Base-by-base conservation (phyloP, 2,797 vertebrate species). In the Lacerta bilineata region DNA sequence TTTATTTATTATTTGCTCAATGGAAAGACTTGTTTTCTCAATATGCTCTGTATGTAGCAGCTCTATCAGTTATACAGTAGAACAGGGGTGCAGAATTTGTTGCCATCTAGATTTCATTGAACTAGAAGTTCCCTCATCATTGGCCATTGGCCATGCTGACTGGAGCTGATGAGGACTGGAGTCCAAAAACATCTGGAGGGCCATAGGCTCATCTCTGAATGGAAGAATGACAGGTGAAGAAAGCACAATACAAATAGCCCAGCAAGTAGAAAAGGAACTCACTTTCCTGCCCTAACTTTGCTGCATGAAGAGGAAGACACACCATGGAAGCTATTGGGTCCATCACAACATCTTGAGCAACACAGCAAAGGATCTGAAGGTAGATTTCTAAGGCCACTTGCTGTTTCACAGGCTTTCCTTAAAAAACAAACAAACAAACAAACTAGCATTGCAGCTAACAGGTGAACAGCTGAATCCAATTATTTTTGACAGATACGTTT, bases 401-500 rank as follows among this genome's bases (percentile, higher is more conserved):
- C 71, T 64, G 3, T 36, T 76, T 75, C 71, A 1, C 6, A 5
- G 59, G 41, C 23, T 81, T n/a, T 36, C 27, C 79, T 82, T 64
- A 76, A 87, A 82, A 74, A 75, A 76, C 8, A 46, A 46, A 33
- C 33, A 74, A 75, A 76, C 8, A 46, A 46, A 33, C 33, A 13
- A 50, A 75, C 41, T 82, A 46, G 18, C 39, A 46, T 11, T 87
- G 8, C 55, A 76, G n/a, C 43, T 23, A 76, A 46, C 11, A 10
- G 41, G n/a, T 27, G 27, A 75, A 81, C 71, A 76, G 25, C 15
- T 66, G 79, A 75, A 66, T 66, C 59, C 78, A 87, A 74, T 64
- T 61, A 74, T 72, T 75, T 75, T 85, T 85, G 50, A 61, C n/a
- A 72, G n/a, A 85, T 59, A 84, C 20, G 0, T 61, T 71, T 64